Percentiles rank a stretch among this genome's conserved stretches.
phyloP scores from a whole-genome alignment of 35 echinoderm and acorn worm genomes.

The Holothuria glaberrima region DNA sequence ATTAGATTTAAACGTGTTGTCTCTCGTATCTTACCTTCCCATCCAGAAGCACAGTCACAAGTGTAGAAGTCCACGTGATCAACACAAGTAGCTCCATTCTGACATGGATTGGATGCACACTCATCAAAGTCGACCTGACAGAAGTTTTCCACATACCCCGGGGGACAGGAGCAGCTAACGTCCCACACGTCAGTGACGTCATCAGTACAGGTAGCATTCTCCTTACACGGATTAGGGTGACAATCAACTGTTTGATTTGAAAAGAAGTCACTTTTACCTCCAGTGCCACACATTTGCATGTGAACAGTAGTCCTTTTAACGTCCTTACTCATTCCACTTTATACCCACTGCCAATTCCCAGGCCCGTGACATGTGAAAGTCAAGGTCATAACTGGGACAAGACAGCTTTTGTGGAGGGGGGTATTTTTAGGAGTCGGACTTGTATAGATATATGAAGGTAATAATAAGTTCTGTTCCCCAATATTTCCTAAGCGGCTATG shows the following conservation, averaged over 20 bases:
- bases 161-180: conserved; percentile 68
- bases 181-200: conserved; percentile 66
- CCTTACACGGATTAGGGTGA: conserved; percentile 65
- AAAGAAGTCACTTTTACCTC: background rate
- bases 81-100: conserved; percentile 74
- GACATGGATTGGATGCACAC: conserved; percentile 70
- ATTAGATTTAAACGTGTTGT: too few relatives aligned
- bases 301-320: too few relatives aligned
- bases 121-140: conserved; percentile 77
- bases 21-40: conserved; percentile 42
- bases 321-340: too few relatives aligned
- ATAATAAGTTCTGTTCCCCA: too few relatives aligned
- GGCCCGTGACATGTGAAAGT: too few relatives aligned
- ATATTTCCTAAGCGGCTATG: too few relatives aligned
- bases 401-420: too few relatives aligned
- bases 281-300: too few relatives aligned
- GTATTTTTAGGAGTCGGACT: background rate
- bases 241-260: background rate
- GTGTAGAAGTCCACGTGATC: conserved; percentile 76
- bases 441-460: background rate
- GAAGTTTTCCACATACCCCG: conserved; percentile 74
- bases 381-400: too few relatives aligned
- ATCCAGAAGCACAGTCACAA: conserved; percentile 73
- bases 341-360: too few relatives aligned
- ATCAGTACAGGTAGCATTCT: conserved; percentile 69